A percentile compares a stretch with the other conserved stretches of the same genome.
Evolutionary conservation across 2,888 invertebrate species (phyloP).

Genomic region (Elysia crispata): DNA sequence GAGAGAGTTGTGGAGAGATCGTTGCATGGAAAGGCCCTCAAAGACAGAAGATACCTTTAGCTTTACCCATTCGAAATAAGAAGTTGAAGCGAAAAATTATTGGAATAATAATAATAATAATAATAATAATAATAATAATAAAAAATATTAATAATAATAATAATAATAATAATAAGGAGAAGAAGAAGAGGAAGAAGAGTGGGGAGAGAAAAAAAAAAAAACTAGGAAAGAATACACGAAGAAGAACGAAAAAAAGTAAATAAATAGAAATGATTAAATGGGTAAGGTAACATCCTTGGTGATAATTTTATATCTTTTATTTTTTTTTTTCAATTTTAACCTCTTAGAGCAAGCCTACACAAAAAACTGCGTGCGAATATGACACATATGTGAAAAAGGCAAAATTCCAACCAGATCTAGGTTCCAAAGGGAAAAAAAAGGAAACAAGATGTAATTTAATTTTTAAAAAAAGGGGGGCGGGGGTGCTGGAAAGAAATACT

Average conservation of each 20-base stretch:
- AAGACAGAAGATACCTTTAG: not conserved
- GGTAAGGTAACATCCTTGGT: not conserved
- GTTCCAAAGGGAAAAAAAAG: too few species aligned
- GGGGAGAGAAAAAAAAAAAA: too few species aligned
- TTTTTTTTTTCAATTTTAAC: too few species aligned
- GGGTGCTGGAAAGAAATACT: too few species aligned
- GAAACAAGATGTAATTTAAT: too few species aligned
- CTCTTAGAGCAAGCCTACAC: too few species aligned
- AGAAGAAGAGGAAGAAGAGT: too few species aligned
- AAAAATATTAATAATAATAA: not conserved
- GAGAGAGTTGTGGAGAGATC: not conserved
- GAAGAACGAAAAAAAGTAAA: not conserved
- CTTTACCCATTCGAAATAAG: not conserved
- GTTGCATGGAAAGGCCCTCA: not conserved
- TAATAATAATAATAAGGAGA: not conserved
- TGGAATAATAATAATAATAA: not conserved
- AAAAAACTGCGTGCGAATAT: too few species aligned
- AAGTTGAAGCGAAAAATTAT: not conserved
- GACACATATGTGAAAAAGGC: too few species aligned
- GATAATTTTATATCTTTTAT: not conserved
- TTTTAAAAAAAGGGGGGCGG: too few species aligned
- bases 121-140: not conserved
- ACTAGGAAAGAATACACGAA: too few species aligned
- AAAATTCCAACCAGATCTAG: too few species aligned
- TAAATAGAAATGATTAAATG: not conserved